Evolutionary conservation across 2,797 vertebrate genomes (phyloP), one percentile per base, ranked within the genome.

Genomic region (Lagodon rhomboides): DNA sequence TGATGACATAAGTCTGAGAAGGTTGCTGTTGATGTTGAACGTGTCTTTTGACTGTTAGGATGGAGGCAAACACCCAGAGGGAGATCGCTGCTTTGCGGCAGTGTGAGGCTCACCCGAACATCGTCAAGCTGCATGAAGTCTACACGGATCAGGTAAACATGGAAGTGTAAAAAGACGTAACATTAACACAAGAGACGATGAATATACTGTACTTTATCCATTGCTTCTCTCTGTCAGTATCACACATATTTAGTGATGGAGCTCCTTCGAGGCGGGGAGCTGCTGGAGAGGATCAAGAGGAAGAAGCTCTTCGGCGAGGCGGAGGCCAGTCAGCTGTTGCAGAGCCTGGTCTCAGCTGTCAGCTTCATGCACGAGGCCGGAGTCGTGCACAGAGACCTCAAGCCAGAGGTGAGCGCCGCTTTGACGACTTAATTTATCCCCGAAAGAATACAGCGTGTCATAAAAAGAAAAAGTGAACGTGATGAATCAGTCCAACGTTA

Each of bases 221-320:
- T 10, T 10, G 34, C 23, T 27, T 44, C 6, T 68, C 2, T 75
- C n/a, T 71, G 12, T 77, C 85, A 98, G 97, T 96, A 96, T 80
- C 97, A 98, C 91, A 97, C 96, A 0, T 98, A 98, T 80, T 90
- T 98, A 85, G 97, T 98, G 72, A 95, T 98, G 96, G 97, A 98
- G 95, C 91, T 98, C 61, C 91, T 98, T 85, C 92, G 75, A 66
- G 97, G 97, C 0, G 97, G 97, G 3, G 97, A 98, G 91, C 86
- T 98, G 85, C 91, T 98, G 56, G 97, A 98, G 53, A 94, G 96
- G 63, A 97, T 98, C 89, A 96, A 96, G 82, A 96, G 91, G 91
- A 97, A 97, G 95, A 96, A 97, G 72, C 95, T 97, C 46, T 98
- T 98, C 83, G 97, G 96, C 0, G 97, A 98, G 90, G 96, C 96